Evolutionary conservation across 53 echinoderm and acorn worm genomes (phyloP).

Genomic region (Antedon mediterranea): DNA sequence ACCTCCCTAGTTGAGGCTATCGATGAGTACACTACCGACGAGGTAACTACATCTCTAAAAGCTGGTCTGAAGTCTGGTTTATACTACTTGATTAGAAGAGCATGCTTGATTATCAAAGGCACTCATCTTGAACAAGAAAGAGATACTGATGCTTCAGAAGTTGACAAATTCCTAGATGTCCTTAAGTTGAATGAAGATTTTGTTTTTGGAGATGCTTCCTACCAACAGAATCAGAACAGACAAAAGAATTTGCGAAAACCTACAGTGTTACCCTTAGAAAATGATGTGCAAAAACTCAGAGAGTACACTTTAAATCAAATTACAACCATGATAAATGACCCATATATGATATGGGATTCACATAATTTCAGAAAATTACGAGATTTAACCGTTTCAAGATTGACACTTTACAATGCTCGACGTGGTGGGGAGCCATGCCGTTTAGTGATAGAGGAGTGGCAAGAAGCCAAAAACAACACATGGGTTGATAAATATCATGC

Average conservation of each 20-base stretch:
- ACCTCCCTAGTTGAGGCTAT: constrained; percentile 29
- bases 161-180: constrained; percentile 54
- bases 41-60: constrained; percentile 27
- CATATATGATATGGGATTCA: constrained; percentile 10
- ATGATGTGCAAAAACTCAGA: constrained; percentile 29
- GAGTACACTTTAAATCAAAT: constrained; percentile 20
- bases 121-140: constrained; percentile 22
- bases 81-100: constrained; percentile 43
- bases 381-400: constrained; percentile 22
- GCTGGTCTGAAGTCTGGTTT: constrained; percentile 35
- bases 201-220: constrained; percentile 62
- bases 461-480: constrained; percentile 27
- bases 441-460: constrained; percentile 31
- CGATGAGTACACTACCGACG: too few relatives aligned
- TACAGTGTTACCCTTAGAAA: constrained; percentile 36
- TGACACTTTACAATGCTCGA: constrained; percentile 51
- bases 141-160: constrained; percentile 28
- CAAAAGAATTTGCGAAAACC: constrained; percentile 34
- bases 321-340: constrained; percentile 13
- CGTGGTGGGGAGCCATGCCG: constrained; percentile 51
- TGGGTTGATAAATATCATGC: constrained; percentile 27
- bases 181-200: constrained; percentile 34
- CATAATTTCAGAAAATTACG: constrained; percentile 19
- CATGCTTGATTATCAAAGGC: constrained; percentile 33
- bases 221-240: constrained; percentile 23